Evolutionary conservation across 2,113 vertebrate genomes (phyloP), one percentile per base, ranked within the genome.

Genomic region (Pardalotus punctatus): DNA sequence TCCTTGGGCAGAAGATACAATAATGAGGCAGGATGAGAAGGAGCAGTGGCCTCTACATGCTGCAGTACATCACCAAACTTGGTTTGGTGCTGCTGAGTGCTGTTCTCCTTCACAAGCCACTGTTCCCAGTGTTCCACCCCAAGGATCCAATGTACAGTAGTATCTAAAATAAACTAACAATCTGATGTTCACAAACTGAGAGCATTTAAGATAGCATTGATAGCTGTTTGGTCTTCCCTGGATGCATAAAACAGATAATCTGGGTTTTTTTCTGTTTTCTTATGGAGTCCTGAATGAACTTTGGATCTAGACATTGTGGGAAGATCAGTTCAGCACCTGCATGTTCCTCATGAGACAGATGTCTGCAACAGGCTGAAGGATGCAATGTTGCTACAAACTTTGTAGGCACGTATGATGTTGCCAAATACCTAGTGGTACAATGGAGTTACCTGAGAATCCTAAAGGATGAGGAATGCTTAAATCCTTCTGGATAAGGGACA

Each of bases 351-450:
- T 40, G 60, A 76, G 22, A 29, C 23, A 69, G 40, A 40, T 20
- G 21, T 60, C n/a, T 47, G 28, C 61, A 76, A 51, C 47, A 84
- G 19, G 51, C 29, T 64, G 65, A 81, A 67, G 28, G 9, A 47
- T 5, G 3, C 27, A 17, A 31, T 33, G n/a, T 40, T 61, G 28
- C 36, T 64, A 38, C 48, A 60, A 42, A 56, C 7, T 82, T 62
- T 45, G 40, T 45, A 62, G 51, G 35, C 8, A 86, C 81, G 29
- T 12, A 8, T 33, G 17, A 16, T 51, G 29, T 51, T 81, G 87
- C 22, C 19, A 51, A 73, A 78, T 23, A 50, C 5, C 65, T 36
- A 31, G 14, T 31, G 27, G 29, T 73, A 62, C 0, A 0, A 42
- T 8, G 51, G 33, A 71, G 20, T 31, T 71, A 64, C 45, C 18